Base-by-base conservation (phyloP, 2,113 vertebrate species). In the Ahaetulla prasina region DNA sequence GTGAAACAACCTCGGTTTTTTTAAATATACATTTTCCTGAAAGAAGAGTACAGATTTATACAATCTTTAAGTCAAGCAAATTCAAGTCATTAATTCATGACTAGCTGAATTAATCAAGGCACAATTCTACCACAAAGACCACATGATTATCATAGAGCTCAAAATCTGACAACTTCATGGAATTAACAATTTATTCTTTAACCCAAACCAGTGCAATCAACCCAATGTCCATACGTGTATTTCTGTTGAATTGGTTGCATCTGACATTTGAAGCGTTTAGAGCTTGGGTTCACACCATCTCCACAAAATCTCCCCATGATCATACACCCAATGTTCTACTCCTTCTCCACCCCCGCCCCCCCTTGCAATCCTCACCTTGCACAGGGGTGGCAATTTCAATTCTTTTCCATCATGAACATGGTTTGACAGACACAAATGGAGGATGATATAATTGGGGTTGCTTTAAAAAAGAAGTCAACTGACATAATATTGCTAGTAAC, bases 401-500 rank as follows among this genome's bases (percentile, higher is more conserved):
- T 50, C 50, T 93, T 94, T 85, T 0, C 93, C 94, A 14, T 93
- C 93, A 85, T 92, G 92, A 97, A 95, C 80, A 92, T 63, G 0
- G 0, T 85, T 95, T 95, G 89, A 96, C 94, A 95, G 93, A 94
- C 84, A 89, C 94, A 93, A 96, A 95, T 27, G 93, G 95, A 96
- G 96, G 95, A 96, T 97, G 96, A 97, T 96, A 97, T 97, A 97
- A 97, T 96, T 97, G 93, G 96, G 93, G 68, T 94, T 91, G 84
- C 94, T 95, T 96, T 88, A 55, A 95, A 96, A 96, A 94, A 97
- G 96, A 96, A 91, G 95, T 94, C 93, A 96, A 95, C 95, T 94
- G 96, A 97, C 95, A 96, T 97, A 97, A 97, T 97, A 97, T 97
- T 96, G 96, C 96, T 96, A 97, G 96, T 97, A 97, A 97, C 95